Percentiles rank a stretch among this genome's conserved stretches.
Conservation (phyloP, 1,140 invertebrate species). For the Drosophila kanapiae region DNA sequence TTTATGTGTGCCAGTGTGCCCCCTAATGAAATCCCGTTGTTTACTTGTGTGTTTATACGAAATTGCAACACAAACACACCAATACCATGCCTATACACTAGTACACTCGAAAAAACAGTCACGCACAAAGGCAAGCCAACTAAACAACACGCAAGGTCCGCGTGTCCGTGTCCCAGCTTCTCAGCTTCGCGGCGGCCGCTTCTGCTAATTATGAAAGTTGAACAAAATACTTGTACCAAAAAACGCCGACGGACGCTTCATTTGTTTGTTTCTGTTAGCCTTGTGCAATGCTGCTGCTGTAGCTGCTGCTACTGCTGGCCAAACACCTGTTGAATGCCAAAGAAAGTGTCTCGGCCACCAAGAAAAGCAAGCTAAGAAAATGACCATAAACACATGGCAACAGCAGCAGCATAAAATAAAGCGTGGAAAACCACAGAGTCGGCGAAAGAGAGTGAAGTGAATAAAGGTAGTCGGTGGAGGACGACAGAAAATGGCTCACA, state of each 20-base stretch:
- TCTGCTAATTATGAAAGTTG: constrained; percentile 78
- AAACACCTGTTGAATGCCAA: constrained; percentile 57
- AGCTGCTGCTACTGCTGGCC: constrained; percentile 24
- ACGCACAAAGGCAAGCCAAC: constrained; percentile 50
- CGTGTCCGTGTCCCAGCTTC: constrained; percentile 37
- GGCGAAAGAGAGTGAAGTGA: constrained; percentile 37
- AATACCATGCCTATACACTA: constrained; percentile 11
- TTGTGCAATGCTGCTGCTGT: constrained; percentile 42
- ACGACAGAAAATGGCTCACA: constrained; percentile 61
- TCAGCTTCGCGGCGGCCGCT: constrained; percentile 18
- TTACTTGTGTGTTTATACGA: constrained; percentile 23
- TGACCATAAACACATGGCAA: constrained; percentile 47
- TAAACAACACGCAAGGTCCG: constrained; percentile 50
- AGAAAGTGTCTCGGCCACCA: constrained; percentile 55
- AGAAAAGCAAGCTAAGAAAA: constrained; percentile 49
- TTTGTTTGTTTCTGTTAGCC: constrained; percentile 55
- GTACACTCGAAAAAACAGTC: constrained; percentile 46
- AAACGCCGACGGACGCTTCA: constrained; percentile 33
- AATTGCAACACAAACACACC: constrained; percentile 9
- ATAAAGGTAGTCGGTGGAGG: constrained; percentile 17
- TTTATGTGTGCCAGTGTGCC: constrained; percentile 70
- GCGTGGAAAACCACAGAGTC: constrained; percentile 26
- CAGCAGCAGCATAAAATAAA: constrained; percentile 31
- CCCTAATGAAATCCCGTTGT: constrained; percentile 56
- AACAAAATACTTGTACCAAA: constrained; percentile 27